Base-by-base conservation (phyloP, 2,797 vertebrate species). In the Pogoniulus pusillus region DNA sequence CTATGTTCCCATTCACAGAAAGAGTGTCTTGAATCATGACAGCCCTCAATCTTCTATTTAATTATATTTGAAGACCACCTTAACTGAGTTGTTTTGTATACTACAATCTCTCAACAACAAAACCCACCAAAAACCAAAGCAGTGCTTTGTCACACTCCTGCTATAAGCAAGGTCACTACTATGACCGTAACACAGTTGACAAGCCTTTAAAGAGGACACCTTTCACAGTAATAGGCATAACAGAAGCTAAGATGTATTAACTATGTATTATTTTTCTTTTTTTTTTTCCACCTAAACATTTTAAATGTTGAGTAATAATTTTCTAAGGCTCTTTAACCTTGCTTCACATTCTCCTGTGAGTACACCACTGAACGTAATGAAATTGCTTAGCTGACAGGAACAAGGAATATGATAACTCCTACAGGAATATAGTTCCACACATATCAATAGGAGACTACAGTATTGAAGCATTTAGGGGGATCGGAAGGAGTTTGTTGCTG, bases 291-390 rank as follows among this genome's bases (percentile, higher is more conserved):
- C 6, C 16, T 6, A 41, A 41, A 17, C 75, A 68, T 92, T 86
- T 88, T 71, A 77, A 84, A 70, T 89, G 86, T 75, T 76, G 30
- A 90, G 68, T 57, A 66, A 82, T 86, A 79, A 83, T 55, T 60
- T 86, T 53, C 60, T 86, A 59, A 64, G 60, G 64, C 32, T 66
- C 30, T 89, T 74, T 58, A 89, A 77, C 57, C 49, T 70, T 77
- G 65, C 76, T 30, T 85, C 51, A 85, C 54, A 65, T 85, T 53
- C 69, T 85, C 54, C 53, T 78, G 27, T 2, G 47, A 80, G 62
- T 59, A 66, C 32, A 53, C 34, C 71, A 49, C 64, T 35, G 57
- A 87, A 87, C 20, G 54, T 35, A 82, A n/a, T 2, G 73, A 39
- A 89, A 93, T 86, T 2, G 6, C 32, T 65, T 27, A 41, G 47